phyloP scores from a whole-genome alignment of 2,113 vertebrate species.

The Poeciliopsis prolifica region DNA sequence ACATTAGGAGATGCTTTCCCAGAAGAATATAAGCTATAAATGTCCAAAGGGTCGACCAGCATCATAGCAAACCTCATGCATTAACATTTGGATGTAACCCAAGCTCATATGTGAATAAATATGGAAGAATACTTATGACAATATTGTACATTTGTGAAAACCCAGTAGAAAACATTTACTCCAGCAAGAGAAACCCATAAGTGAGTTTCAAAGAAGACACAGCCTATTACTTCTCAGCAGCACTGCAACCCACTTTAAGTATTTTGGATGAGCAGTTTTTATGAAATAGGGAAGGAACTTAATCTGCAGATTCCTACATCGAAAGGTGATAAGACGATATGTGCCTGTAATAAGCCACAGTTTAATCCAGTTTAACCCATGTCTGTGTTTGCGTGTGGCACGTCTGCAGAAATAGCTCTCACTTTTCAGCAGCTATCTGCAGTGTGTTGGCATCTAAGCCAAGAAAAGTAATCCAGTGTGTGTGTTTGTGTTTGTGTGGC shows the following conservation, averaged over 20 bases:
- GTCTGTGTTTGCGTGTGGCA: neutral
- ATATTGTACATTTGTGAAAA: no score
- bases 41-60: neutral
- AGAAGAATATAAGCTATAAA: neutral
- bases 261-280: neutral
- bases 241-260: no score
- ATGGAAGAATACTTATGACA: no score
- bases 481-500: constrained; percentile 17
- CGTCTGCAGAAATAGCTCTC: constrained; percentile 10
- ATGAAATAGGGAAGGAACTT: neutral
- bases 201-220: no score
- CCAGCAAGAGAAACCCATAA: neutral
- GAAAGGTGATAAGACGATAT: neutral
- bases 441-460: constrained; percentile 32
- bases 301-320: neutral
- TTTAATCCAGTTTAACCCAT: constrained; percentile 6
- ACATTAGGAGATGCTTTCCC: neutral
- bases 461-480: neutral
- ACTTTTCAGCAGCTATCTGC: constrained; percentile 11
- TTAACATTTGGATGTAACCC: no score
- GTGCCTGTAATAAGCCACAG: neutral
- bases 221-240: neutral
- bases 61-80: neutral
- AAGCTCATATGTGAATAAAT: no score
- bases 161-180: no score